Evolutionary conservation across 2,888 invertebrate genomes (phyloP).

Genomic region (Erebia aethiops): DNA sequence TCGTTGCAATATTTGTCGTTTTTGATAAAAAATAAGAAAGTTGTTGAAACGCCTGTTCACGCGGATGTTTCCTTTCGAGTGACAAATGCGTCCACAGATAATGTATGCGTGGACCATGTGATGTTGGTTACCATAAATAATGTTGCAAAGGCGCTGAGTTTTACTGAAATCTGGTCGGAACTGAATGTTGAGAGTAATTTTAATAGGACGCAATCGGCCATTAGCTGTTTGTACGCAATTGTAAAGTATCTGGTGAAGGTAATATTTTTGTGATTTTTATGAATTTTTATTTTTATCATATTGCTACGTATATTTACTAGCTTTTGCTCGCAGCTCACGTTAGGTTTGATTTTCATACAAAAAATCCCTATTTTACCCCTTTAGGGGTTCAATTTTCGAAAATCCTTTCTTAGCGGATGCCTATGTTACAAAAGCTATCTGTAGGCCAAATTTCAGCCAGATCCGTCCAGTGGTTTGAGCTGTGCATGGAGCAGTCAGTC

Average conservation of each 20-base stretch:
- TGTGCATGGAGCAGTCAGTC: too few species aligned
- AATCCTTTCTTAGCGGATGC: too few species aligned
- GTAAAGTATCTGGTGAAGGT: conserved; percentile 78
- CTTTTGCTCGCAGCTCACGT: too few species aligned
- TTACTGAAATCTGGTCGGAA: conserved; percentile 71
- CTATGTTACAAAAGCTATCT: too few species aligned
- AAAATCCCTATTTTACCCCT: too few species aligned
- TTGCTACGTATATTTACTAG: too few species aligned
- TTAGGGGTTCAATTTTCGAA: too few species aligned
- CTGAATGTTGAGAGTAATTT: conserved; percentile 69
- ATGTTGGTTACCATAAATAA: conserved; percentile 64
- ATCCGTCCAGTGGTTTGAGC: too few species aligned
- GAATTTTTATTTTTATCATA: background rate
- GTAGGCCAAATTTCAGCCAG: too few species aligned
- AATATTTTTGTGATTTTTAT: conserved; percentile 31
- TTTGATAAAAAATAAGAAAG: conserved; percentile 76
- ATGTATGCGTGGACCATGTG: conserved; percentile 69
- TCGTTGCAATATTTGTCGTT: conserved; percentile 77
- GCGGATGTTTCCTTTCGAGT: conserved; percentile 72
- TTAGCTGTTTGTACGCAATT: conserved; percentile 75
- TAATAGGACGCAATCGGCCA: conserved; percentile 74
- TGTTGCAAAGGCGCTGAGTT: conserved; percentile 66
- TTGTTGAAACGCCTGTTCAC: conserved; percentile 71
- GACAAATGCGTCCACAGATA: conserved; percentile 54
- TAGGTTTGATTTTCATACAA: too few species aligned